Conservation (phyloP, 2,797 vertebrate genomes). For the Lates japonicus region DNA sequence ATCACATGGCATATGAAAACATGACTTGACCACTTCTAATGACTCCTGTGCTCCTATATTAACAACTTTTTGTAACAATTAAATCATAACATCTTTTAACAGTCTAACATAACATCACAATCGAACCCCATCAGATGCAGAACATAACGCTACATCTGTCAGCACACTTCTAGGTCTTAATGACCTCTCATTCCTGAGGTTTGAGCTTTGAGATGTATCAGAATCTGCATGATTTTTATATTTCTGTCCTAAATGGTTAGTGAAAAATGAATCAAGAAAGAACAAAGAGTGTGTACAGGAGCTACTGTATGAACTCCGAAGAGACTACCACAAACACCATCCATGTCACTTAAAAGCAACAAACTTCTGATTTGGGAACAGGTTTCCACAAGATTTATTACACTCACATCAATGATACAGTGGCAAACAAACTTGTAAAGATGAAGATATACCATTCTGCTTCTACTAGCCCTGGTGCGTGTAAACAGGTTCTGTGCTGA, state of each 20-base stretch:
- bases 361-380: slow-evolving; percentile 57
- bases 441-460: slow-evolving; percentile 70
- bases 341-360: slow-evolving; percentile 58
- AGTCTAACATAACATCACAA: slow-evolving; percentile 26
- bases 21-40: slow-evolving; percentile 27
- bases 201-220: slow-evolving; percentile 56
- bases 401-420: slow-evolving; percentile 65
- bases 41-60: slow-evolving; percentile 15
- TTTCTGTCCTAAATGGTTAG: slow-evolving; percentile 23
- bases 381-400: slow-evolving; percentile 62
- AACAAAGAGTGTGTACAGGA: slow-evolving; percentile 23
- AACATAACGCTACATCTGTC: slow-evolving; percentile 75
- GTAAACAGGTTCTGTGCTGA: slow-evolving; percentile 75
- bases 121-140: slow-evolving; percentile 38
- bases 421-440: slow-evolving; percentile 61
- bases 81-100: slow-evolving; percentile 23
- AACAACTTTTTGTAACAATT: slow-evolving; percentile 16
- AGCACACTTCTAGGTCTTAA: slow-evolving; percentile 44
- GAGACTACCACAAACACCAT: slow-evolving; percentile 38
- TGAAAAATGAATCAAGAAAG: slow-evolving; percentile 45
- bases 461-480: slow-evolving; percentile 68
- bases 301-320: slow-evolving; percentile 54
- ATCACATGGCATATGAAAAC: slow-evolving; percentile 47
- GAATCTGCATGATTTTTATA: slow-evolving; percentile 37
- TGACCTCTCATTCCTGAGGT: slow-evolving; percentile 73